phyloP scores from a whole-genome alignment of 2,113 vertebrate genomes.

The Polypterus bichir region DNA sequence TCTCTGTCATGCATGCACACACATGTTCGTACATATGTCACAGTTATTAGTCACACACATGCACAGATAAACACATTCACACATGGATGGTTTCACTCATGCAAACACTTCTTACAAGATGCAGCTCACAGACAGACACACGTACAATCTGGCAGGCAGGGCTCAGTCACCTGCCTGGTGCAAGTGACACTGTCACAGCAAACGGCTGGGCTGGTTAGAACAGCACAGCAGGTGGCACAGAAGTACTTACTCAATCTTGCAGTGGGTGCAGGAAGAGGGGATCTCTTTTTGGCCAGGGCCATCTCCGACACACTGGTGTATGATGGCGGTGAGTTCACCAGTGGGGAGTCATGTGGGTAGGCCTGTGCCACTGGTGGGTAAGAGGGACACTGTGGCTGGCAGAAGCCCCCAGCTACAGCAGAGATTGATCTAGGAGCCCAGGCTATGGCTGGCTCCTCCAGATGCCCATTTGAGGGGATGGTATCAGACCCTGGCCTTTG shows the following conservation, averaged over 20 bases:
- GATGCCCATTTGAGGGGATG: slow-evolving; percentile 37
- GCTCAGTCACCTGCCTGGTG: too few species aligned
- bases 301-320: slow-evolving; percentile 68
- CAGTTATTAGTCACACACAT: too few species aligned
- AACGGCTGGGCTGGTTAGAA: too few species aligned
- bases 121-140: too few species aligned
- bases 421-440: slow-evolving; percentile 24
- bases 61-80: too few species aligned
- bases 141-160: too few species aligned
- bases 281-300: slow-evolving; percentile 66
- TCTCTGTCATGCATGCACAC: too few species aligned
- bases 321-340: slow-evolving; percentile 61
- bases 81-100: too few species aligned
- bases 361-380: slow-evolving; percentile 53
- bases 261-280: slow-evolving; percentile 62
- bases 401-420: slow-evolving; percentile 35
- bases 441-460: slow-evolving; percentile 41
- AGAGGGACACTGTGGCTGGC: slow-evolving; percentile 38
- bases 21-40: too few species aligned
- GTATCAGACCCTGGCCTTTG: slow-evolving; percentile 22
- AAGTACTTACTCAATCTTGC: slow-evolving; percentile 78
- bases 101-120: too few species aligned
- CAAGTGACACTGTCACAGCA: neutral
- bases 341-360: slow-evolving; percentile 46
- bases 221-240: slow-evolving; percentile 14